phyloP scores from a whole-genome alignment of 2,888 invertebrate genomes.

The Heliconius charithonia region DNA sequence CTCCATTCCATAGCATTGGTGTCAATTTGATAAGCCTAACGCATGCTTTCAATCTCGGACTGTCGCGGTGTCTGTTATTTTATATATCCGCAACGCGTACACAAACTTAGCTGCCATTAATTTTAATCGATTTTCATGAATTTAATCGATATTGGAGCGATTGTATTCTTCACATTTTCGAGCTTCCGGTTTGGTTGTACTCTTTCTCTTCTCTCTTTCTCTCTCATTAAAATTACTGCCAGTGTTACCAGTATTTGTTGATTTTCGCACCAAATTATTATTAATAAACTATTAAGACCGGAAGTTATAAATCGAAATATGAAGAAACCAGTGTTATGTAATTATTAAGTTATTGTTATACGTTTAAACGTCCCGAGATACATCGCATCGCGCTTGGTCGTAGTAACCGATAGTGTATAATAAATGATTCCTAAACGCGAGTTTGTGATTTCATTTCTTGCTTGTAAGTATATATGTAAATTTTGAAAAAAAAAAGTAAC shows the following conservation, averaged over 20 bases:
- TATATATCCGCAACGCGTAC: conserved; percentile 46
- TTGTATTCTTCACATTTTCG: conserved; percentile 26
- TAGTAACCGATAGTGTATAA: conserved; percentile 54
- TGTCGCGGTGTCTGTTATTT: conserved; percentile 42
- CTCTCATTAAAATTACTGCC: conserved; percentile 22
- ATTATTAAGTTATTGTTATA: conserved; percentile 44
- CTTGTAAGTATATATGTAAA: conserved; percentile 80
- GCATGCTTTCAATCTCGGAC: conserved; percentile 64
- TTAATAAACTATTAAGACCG: conserved; percentile 6
- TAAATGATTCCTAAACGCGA: conserved; percentile 52
- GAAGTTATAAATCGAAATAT: conserved; percentile 19
- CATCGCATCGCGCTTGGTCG: conserved; percentile 45
- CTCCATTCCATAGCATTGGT: conserved; percentile 19
- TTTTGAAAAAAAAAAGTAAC: conserved; percentile 65
- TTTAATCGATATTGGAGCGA: conserved; percentile 24
- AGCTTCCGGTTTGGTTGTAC: conserved; percentile 27
- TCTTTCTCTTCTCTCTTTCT: neutral
- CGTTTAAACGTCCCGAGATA: conserved; percentile 26
- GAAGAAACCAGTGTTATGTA: conserved; percentile 59
- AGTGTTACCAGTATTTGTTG: conserved; percentile 15
- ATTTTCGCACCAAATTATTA: conserved; percentile 13
- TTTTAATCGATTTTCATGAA: conserved; percentile 33
- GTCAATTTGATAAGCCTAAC: conserved; percentile 65
- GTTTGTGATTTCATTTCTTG: conserved; percentile 67
- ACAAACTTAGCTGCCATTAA: conserved; percentile 51